phyloP scores from a whole-genome alignment of 2,888 invertebrate genomes.

The Drosophila quinaria region DNA sequence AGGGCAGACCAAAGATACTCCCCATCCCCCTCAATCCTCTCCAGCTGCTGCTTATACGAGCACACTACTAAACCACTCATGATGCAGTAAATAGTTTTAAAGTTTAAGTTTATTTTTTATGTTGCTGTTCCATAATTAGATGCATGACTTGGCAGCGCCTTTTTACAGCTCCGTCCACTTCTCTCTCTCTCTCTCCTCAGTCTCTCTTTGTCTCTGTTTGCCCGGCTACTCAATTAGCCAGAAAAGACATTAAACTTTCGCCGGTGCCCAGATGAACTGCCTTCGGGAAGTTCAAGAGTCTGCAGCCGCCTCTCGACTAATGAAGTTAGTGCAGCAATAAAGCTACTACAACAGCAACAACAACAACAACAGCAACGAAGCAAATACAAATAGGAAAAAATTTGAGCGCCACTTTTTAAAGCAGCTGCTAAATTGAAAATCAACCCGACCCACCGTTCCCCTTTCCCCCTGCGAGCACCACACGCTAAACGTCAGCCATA shows the following conservation, averaged over 20 bases:
- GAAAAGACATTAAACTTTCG: slow-evolving; percentile 78
- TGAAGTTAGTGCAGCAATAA: slow-evolving; percentile 59
- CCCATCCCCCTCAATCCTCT: not conserved
- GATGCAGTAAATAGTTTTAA: slow-evolving; percentile 56
- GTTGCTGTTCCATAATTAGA: slow-evolving; percentile 70
- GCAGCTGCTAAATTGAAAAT: slow-evolving; percentile 74
- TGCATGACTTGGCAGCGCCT: slow-evolving; percentile 73
- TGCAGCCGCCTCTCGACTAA: slow-evolving; percentile 53
- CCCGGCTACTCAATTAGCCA: slow-evolving; percentile 73
- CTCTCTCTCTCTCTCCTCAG: not conserved
- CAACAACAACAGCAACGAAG: slow-evolving; percentile 2
- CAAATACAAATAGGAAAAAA: slow-evolving; percentile 19
- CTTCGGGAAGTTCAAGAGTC: slow-evolving; percentile 49
- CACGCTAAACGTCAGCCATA: slow-evolving; percentile 74
- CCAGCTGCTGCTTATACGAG: slow-evolving; percentile 2
- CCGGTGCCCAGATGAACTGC: slow-evolving; percentile 45
- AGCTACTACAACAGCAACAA: slow-evolving; percentile 2
- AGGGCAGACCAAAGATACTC: slow-evolving; percentile 2
- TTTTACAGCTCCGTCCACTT: slow-evolving; percentile 43
- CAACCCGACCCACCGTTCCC: slow-evolving; percentile 33
- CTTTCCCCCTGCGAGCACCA: slow-evolving; percentile 17
- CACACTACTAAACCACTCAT: slow-evolving; percentile 35
- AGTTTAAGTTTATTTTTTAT: slow-evolving; percentile 51
- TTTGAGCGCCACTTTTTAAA: slow-evolving; percentile 69
- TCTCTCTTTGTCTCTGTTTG: not conserved